phyloP scores from a whole-genome alignment of 2,888 invertebrate genomes.

The Eupithecia abbreviata region DNA sequence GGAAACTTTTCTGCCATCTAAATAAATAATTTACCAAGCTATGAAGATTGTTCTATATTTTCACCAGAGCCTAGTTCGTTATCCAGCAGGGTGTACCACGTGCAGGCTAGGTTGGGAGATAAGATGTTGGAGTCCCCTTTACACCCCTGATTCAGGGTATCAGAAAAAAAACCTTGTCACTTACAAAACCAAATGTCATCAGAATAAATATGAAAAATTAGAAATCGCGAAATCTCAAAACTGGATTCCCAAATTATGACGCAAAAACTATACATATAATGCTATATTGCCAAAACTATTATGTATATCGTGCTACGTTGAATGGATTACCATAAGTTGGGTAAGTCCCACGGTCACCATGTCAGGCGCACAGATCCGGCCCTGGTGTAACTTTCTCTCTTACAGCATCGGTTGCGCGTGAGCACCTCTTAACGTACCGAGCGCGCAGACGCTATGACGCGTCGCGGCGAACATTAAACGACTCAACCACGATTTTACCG shows the following conservation, averaged over 20 bases:
- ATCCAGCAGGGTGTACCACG: too few species aligned
- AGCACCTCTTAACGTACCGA: slow-evolving; percentile 64
- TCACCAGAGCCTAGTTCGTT: too few species aligned
- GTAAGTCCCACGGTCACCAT: slow-evolving; percentile 40
- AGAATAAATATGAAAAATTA: background rate
- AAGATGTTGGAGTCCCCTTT: too few species aligned
- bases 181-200: background rate
- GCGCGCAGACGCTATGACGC: slow-evolving; percentile 57
- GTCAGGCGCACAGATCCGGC: slow-evolving; percentile 50
- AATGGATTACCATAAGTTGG: slow-evolving; percentile 37
- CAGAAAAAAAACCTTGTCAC: background rate
- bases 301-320: slow-evolving; percentile 29
- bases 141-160: background rate
- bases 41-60: too few species aligned
- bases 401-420: slow-evolving; percentile 76
- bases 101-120: too few species aligned
- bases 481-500: slow-evolving; percentile 32
- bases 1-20: too few species aligned
- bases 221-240: slow-evolving; percentile 5
- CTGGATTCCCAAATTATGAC: slow-evolving; percentile 1
- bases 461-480: slow-evolving; percentile 41
- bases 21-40: too few species aligned
- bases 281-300: slow-evolving; percentile 16
- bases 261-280: slow-evolving; percentile 3
- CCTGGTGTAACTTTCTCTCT: slow-evolving; percentile 76